Percentiles rank a stretch among this genome's conserved stretches.
phyloP scores from a whole-genome alignment of 2,888 invertebrate genomes.

The Trachelus troglodyta region DNA sequence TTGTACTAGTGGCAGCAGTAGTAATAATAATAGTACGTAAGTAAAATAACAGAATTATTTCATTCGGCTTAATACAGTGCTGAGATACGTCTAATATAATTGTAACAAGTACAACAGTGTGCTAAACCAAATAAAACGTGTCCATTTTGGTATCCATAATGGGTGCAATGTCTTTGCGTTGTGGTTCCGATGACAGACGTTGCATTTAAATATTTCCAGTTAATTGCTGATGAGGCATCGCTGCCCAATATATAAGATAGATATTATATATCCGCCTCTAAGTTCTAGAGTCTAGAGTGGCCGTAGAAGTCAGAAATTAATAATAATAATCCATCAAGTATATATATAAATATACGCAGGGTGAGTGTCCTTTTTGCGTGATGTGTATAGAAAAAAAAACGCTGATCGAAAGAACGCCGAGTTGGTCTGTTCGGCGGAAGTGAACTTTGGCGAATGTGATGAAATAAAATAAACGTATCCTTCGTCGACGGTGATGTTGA shows the following conservation, averaged over 20 bases:
- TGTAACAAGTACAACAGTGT: slow-evolving; percentile 35
- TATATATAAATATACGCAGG: background rate
- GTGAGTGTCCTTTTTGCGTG: background rate
- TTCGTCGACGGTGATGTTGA: slow-evolving; percentile 31
- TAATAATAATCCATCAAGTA: no score
- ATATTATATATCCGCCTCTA: background rate
- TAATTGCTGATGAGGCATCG: no score
- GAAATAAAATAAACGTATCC: slow-evolving; percentile 28
- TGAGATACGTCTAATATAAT: slow-evolving; percentile 29
- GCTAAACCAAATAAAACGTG: slow-evolving; percentile 35
- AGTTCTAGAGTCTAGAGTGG: background rate
- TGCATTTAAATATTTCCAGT: background rate
- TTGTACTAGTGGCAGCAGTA: slow-evolving; percentile 34
- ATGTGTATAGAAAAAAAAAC: background rate
- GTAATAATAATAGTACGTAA: slow-evolving; percentile 26
- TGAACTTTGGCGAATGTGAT: slow-evolving; percentile 31
- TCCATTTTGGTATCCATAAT: background rate
- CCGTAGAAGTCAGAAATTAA: background rate
- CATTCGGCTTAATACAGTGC: slow-evolving; percentile 47
- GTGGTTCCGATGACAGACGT: background rate
- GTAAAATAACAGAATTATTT: slow-evolving; percentile 49
- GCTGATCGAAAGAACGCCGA: background rate
- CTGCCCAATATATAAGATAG: background rate
- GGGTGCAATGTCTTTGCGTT: background rate
- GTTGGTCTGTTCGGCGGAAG: slow-evolving; percentile 12